Conservation (phyloP, 1,140 invertebrate genomes). For the Drosophila nebulosa region DNA sequence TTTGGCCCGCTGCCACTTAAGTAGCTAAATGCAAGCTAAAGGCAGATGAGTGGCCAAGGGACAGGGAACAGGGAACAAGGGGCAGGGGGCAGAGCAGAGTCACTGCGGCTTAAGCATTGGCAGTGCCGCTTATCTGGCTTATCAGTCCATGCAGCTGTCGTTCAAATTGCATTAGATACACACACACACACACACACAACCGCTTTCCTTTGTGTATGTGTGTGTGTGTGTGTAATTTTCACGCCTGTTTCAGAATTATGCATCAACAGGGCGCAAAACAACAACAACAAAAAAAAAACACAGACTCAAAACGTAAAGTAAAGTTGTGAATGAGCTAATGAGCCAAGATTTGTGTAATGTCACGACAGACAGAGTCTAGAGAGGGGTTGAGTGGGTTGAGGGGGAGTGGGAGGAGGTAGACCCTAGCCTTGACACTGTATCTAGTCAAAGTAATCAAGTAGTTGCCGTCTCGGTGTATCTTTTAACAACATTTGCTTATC, state of each 20-base stretch:
- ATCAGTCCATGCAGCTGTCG: constrained; percentile 52
- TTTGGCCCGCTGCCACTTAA: constrained; percentile 49
- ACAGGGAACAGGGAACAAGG: constrained; percentile 8
- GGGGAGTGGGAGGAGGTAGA: no score
- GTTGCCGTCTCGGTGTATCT: not conserved
- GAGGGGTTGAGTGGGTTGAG: not conserved
- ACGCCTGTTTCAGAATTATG: constrained; percentile 57
- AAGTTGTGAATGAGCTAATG: constrained; percentile 43
- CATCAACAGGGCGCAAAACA: constrained; percentile 19
- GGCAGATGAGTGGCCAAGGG: not conserved
- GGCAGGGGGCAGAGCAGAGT: not conserved
- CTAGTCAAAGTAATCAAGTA: not conserved
- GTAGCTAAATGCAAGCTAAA: constrained; percentile 22
- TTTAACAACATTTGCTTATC: constrained; percentile 65
- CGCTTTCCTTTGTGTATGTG: not conserved
- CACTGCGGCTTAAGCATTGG: constrained; percentile 1
- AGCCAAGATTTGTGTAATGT: constrained; percentile 60
- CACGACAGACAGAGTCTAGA: constrained; percentile 27
- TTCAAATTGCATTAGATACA: constrained; percentile 60
- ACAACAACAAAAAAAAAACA: constrained; percentile 2
- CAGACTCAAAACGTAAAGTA: constrained; percentile 11
- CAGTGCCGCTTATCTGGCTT: constrained; percentile 36
- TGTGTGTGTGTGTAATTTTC: constrained; percentile 33
- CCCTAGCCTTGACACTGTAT: constrained; percentile 37
- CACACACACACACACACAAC: constrained; percentile 13